Percentiles rank a stretch among this genome's conserved stretches.
Evolutionary conservation across 1,140 invertebrate genomes (phyloP).

Genomic region (Aporrectodea caliginosa): DNA sequence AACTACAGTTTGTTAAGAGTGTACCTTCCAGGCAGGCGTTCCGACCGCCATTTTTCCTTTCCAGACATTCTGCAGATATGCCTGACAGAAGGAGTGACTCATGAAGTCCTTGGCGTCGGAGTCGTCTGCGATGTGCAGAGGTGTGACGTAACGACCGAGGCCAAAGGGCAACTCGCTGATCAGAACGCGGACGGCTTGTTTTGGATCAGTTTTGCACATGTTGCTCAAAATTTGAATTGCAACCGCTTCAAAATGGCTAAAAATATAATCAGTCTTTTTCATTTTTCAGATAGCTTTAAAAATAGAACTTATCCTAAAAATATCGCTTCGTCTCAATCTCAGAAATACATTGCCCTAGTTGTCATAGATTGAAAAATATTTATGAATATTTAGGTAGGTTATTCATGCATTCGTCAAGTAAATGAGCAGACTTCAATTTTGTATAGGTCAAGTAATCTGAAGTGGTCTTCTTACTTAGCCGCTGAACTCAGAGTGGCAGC

Average conservation of each 20-base stretch:
- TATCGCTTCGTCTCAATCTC: too few relatives aligned
- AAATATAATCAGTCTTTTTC: too few relatives aligned
- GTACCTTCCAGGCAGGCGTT: conserved; percentile 47
- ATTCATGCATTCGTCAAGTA: too few relatives aligned
- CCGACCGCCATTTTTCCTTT: conserved; percentile 49
- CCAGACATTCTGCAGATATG: conserved; percentile 50
- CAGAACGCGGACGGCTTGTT: neutral
- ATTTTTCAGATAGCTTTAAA: too few relatives aligned
- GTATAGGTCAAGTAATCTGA: too few relatives aligned
- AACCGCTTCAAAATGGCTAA: neutral
- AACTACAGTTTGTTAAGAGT: too few relatives aligned
- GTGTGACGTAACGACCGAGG: neutral
- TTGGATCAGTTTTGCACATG: neutral
- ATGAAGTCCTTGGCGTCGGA: conserved; percentile 49
- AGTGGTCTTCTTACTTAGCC: neutral
- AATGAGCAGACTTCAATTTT: too few relatives aligned
- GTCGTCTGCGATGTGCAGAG: conserved; percentile 43
- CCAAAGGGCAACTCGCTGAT: neutral
- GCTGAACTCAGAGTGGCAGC: neutral
- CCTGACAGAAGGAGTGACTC: conserved; percentile 48
- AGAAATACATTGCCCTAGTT: too few relatives aligned
- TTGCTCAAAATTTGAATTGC: neutral
- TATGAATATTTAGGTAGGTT: too few relatives aligned
- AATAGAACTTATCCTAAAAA: too few relatives aligned
- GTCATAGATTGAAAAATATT: too few relatives aligned